Evolutionary conservation across 2,797 vertebrate species (phyloP).

Genomic region (Periparus ater): DNA sequence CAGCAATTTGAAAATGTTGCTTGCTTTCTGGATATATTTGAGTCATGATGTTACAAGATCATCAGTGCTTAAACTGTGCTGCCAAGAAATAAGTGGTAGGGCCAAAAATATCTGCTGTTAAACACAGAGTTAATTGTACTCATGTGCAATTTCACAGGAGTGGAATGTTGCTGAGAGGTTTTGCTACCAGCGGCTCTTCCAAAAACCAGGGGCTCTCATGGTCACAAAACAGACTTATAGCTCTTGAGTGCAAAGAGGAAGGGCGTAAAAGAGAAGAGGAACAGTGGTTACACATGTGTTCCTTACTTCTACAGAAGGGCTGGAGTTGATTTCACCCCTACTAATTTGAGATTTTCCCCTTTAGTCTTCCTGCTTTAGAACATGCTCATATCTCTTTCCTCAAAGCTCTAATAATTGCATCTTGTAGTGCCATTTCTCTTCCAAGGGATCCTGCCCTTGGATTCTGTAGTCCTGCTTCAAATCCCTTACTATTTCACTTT

Average conservation of each 20-base stretch:
- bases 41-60: conserved; percentile 35
- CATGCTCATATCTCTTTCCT: background rate
- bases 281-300: background rate
- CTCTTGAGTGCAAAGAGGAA: background rate
- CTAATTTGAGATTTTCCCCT: background rate
- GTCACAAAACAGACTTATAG: background rate
- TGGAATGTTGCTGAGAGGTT: background rate
- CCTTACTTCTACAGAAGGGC: background rate
- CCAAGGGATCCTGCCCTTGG: background rate
- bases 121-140: background rate
- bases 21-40: conserved; percentile 43
- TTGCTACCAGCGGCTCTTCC: background rate
- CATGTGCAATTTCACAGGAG: background rate
- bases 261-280: background rate
- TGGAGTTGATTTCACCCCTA: background rate
- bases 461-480: background rate
- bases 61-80: conserved; percentile 2
- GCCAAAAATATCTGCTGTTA: conserved; percentile 26
- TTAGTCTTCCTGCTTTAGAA: background rate
- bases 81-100: conserved; percentile 31
- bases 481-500: background rate
- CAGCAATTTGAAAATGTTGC: conserved; percentile 35
- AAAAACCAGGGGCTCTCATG: background rate
- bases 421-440: background rate
- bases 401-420: background rate